Conservation (phyloP, 2,113 vertebrate genomes). For the Paramisgurnus dabryanus region DNA sequence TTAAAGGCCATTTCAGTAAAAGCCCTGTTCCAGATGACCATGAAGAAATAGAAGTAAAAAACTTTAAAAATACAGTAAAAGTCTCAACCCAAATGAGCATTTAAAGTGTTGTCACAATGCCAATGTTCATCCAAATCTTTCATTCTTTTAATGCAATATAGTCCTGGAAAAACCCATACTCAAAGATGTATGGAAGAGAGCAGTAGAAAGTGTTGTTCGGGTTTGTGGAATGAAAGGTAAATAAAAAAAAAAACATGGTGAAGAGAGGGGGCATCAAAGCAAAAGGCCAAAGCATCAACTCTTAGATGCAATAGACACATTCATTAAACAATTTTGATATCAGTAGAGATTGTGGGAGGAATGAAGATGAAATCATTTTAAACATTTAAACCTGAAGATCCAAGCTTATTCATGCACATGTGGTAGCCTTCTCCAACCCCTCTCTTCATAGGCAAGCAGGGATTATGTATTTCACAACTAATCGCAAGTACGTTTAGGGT, state of each 20-base stretch:
- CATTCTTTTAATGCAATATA: conserved; percentile 41
- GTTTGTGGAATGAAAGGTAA: conserved; percentile 58
- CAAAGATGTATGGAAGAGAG: conserved; percentile 53
- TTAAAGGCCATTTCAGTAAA: not conserved
- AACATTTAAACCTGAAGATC: conserved; percentile 13
- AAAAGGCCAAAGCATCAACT: conserved; percentile 51
- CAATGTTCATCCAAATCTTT: not conserved
- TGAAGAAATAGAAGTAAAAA: not conserved
- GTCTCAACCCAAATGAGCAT: not conserved
- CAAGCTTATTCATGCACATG: conserved; percentile 24
- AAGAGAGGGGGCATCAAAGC: conserved; percentile 53
- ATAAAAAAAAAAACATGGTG: conserved; percentile 49
- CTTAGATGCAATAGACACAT: conserved; percentile 36
- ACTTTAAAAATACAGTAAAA: not conserved
- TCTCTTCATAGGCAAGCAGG: conserved; percentile 62
- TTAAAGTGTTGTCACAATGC: not conserved
- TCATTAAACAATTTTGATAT: not conserved
- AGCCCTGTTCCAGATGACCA: not conserved
- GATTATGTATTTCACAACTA: conserved; percentile 12
- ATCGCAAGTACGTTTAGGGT: conserved; percentile 66
- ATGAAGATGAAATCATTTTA: not conserved
- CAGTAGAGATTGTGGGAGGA: not conserved
- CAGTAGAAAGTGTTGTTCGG: not conserved
- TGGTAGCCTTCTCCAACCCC: conserved; percentile 52
- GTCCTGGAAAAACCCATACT: conserved; percentile 52